Evolutionary conservation across 1,140 invertebrate species (phyloP).

Genomic region (Pectinophora gossypiella): DNA sequence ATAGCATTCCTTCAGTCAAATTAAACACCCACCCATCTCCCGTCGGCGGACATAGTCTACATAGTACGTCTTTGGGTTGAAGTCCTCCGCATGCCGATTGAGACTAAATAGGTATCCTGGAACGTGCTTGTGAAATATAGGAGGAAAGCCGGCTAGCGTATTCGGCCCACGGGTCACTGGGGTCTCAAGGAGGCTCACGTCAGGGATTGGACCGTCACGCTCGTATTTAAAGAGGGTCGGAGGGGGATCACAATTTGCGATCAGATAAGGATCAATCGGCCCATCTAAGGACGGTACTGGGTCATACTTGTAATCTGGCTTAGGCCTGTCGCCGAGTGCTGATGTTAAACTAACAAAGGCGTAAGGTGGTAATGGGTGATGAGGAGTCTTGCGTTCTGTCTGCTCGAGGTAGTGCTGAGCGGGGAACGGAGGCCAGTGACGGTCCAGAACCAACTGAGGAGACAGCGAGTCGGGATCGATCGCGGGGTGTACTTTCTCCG

Average conservation of each 20-base stretch:
- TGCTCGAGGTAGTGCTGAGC: conserved; percentile 63
- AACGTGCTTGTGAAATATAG: conserved; percentile 65
- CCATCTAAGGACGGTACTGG: conserved; percentile 55
- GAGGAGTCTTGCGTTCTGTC: conserved; percentile 40
- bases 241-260: conserved; percentile 41
- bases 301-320: conserved; percentile 60
- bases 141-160: conserved; percentile 60
- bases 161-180: conserved; percentile 45
- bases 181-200: conserved; percentile 47
- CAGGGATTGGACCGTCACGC: conserved; percentile 57
- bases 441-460: conserved; percentile 48
- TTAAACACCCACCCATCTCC: conserved; percentile 72
- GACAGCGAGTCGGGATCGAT: conserved; percentile 58
- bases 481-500: conserved; percentile 42
- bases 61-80: conserved; percentile 68
- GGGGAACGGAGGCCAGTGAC: conserved; percentile 64
- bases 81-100: conserved; percentile 62
- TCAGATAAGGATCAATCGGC: conserved; percentile 53
- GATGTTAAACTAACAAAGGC: conserved; percentile 65
- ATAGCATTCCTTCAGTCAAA: conserved; percentile 55
- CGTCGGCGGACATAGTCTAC: conserved; percentile 69
- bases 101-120: conserved; percentile 62
- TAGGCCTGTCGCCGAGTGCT: conserved; percentile 49
- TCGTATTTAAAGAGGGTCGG: conserved; percentile 63
- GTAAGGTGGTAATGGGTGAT: conserved; percentile 54